Evolutionary conservation across 2,797 vertebrate genomes (phyloP), one percentile per base, ranked within the genome.

Genomic region (Channallabes apus): DNA sequence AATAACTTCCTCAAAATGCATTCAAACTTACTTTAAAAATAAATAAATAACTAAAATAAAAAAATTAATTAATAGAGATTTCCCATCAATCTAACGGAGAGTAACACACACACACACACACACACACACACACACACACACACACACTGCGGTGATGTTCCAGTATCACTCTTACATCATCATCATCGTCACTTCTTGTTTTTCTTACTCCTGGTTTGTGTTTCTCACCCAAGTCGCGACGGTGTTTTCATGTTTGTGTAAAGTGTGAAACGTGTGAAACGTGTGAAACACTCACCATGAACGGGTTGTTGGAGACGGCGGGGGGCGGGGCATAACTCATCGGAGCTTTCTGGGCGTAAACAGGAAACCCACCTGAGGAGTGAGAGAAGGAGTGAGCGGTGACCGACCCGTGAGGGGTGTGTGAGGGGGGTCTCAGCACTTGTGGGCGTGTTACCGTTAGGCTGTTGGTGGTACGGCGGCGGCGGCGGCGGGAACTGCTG

Each of bases 271-370:
- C 0, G 12, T 14, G 2, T 61, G 35, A 61, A 58, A 78, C 38
- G 54, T 51, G 62, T 51, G 67, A 72, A 58, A 61, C 4, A 82
- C 96, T 96, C 89, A 99, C 98, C 97, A 99, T 98, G 91, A 99
- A 99, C 82, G 98, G 98, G 92, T 99, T 99, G 95, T 95, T 98
- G 94, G 97, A 95, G 90, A 98, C 95, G 92, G 95, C 96, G 90
- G 97, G 92, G 90, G 97, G 92, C 93, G 97, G 97, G 88, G 97
- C 97, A 91, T 97, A 99, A 85, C 94, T 95, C 90, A 97, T 96
- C 89, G 97, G 95, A 90, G 97, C 95, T 93, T 99, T 99, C 90
- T 97, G 97, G 91, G 94, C 95, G 86, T 99, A 99, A 46, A 96
- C 94, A 91, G 96, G 96, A 94, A 97, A 99, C 86, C 96, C 95